phyloP scores from a whole-genome alignment of 2,888 invertebrate species.

The Schrankia costaestrigalis region DNA sequence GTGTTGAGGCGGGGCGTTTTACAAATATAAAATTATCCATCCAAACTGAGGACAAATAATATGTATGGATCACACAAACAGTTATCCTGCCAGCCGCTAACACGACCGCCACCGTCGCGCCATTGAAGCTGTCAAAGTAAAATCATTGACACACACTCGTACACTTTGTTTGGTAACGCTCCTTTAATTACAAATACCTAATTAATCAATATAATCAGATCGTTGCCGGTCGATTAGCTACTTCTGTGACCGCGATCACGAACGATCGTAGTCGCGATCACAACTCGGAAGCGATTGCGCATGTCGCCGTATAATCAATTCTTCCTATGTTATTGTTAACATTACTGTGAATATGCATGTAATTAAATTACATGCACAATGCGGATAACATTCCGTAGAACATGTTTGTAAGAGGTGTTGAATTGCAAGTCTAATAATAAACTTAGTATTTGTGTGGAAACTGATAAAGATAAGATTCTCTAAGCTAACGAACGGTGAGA shows the following conservation, averaged over 20 bases:
- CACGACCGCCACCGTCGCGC: too few species aligned
- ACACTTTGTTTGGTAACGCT: too few species aligned
- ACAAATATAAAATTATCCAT: too few species aligned
- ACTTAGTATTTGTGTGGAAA: too few species aligned
- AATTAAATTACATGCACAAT: constrained; percentile 36
- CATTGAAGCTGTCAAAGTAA: background rate
- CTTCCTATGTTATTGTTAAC: constrained; percentile 20
- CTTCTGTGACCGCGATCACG: constrained; percentile 18
- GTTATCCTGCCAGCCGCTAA: too few species aligned
- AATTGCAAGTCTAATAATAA: too few species aligned
- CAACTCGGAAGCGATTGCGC: constrained; percentile 19
- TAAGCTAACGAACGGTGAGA: too few species aligned
- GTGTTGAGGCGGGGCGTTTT: too few species aligned
- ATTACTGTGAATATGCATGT: constrained; percentile 25
- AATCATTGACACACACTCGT: background rate
- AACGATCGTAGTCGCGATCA: constrained; percentile 2
- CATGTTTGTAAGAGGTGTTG: too few species aligned
- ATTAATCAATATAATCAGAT: constrained; percentile 1
- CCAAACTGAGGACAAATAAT: too few species aligned
- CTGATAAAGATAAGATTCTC: too few species aligned
- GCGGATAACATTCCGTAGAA: constrained; percentile 11
- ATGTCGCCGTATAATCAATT: constrained; percentile 26
- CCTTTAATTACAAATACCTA: constrained; percentile 1
- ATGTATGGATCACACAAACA: too few species aligned
- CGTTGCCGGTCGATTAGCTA: constrained; percentile 1